These are phyloP conservation scores for Oeneis ivallda DNA, from an alignment of 2,888 invertebrate species.

Conservation along the genomic window DNA sequence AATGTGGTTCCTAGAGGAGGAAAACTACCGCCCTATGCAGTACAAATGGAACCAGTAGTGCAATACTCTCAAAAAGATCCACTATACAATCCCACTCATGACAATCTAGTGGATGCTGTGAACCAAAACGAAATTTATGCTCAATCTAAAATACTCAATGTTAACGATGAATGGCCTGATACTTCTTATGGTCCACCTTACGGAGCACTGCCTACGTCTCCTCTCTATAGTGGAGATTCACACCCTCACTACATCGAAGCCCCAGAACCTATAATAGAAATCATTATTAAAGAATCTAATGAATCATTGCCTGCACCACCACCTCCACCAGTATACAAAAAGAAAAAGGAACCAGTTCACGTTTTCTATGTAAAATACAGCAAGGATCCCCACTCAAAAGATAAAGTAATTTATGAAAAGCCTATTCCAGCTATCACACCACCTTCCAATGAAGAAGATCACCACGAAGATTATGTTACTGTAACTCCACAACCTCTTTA, in stretches of 20 bases:
- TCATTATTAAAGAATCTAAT: slow-evolving; percentile 95
- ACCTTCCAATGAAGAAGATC: slow-evolving; percentile 84
- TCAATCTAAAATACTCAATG: slow-evolving; percentile 72
- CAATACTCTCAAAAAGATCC: slow-evolving; percentile 91
- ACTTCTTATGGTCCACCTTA: slow-evolving; percentile 75
- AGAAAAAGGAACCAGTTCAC: slow-evolving; percentile 91
- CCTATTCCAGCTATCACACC: slow-evolving; percentile 91
- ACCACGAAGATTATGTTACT: slow-evolving; percentile 80
- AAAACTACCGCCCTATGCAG: slow-evolving; percentile 86
- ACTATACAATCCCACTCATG: slow-evolving; percentile 83
- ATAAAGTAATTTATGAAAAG: slow-evolving; percentile 89
- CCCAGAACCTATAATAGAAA: slow-evolving; percentile 95
- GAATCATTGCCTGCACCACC: slow-evolving; percentile 87
- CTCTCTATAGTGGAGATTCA: slow-evolving; percentile 72
- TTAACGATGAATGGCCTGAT: slow-evolving; percentile 71
- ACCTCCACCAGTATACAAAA: slow-evolving; percentile 74
- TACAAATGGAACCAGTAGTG: slow-evolving; percentile 90
- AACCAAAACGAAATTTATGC: slow-evolving; percentile 75
- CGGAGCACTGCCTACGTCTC: slow-evolving; percentile 70
- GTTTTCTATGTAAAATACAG: slow-evolving; percentile 96
- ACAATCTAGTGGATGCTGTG: slow-evolving; percentile 73
- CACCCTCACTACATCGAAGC: slow-evolving; percentile 85
- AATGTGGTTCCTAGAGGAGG: slow-evolving; percentile 73
- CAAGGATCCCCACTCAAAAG: slow-evolving; percentile 88
- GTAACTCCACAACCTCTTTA: slow-evolving; percentile 78